phyloP scores from a whole-genome alignment of 2,113 vertebrate species.

The Aramus guarauna region DNA sequence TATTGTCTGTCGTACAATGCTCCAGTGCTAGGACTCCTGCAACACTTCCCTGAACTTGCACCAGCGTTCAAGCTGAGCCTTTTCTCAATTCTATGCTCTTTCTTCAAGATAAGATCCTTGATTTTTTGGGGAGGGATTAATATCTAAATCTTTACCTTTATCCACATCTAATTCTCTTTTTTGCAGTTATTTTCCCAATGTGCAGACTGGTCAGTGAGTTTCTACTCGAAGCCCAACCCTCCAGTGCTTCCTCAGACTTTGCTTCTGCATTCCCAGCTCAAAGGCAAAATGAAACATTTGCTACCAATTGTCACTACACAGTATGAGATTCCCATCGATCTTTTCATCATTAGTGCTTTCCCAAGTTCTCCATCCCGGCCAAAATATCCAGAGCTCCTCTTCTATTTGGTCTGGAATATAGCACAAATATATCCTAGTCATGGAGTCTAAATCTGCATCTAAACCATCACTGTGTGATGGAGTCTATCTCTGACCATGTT shows the following conservation, averaged over 20 bases:
- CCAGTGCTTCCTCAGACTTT: background rate
- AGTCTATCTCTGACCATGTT: background rate
- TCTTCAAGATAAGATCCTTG: background rate
- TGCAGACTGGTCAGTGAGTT: background rate
- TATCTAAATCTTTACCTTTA: background rate
- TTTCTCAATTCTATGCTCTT: background rate
- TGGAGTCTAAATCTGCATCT: background rate
- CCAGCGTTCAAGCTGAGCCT: background rate
- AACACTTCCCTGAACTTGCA: background rate
- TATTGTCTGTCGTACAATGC: fast-evolving
- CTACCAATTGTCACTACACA: background rate
- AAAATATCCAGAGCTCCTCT: background rate
- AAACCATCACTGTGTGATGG: background rate
- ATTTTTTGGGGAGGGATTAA: background rate
- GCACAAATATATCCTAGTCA: background rate
- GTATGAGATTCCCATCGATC: background rate
- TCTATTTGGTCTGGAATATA: background rate
- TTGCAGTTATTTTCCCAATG: background rate
- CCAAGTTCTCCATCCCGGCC: background rate
- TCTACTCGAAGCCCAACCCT: background rate
- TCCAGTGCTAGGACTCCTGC: background rate
- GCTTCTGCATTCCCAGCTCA: background rate
- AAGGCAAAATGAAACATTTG: background rate
- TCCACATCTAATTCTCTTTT: background rate
- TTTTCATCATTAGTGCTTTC: background rate